Base-by-base conservation (phyloP, 1,140 invertebrate species). In the Papilio polytes region DNA sequence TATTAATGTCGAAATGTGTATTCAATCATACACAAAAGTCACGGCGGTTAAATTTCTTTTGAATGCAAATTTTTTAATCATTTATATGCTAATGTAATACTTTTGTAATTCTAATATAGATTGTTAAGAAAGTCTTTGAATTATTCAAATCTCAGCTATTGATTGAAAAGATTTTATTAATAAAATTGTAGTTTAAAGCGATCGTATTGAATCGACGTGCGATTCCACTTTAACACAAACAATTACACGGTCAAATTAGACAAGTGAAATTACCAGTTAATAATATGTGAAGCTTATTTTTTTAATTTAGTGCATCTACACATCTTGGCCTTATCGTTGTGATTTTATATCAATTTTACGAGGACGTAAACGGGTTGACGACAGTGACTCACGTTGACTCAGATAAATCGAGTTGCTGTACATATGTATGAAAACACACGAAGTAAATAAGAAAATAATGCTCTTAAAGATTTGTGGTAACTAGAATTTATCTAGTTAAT, bases 21-120 rank as follows among this genome's bases (percentile, higher is more conserved):
- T 56, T 63, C 20, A 63, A 63, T 63, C 12, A 63, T 26, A 26
- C 22, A 12, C 20, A 63, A 56, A 56, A 63, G 22, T 63, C 59
- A 26, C 9, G 59, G 59, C 59, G 59, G 59, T 22, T 13, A 41
- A 8, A 41, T 63, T 12, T 13, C 20, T 59, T 59, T 59, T 13
- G 6, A 59, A 59, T 59, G 56, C 56, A 59, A 59, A 59, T 22
- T 22, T n/a, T 2, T 8, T 59, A 22, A 18, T 26, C 3, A 63
- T 63, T 63, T 63, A 63, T 26, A 63, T 63, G 59, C 59, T 63
- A 63, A 63, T 63, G 20, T 31, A 63, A 63, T 63, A 63, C 59
- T 63, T 63, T 63, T 63, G 59, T 63, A n/a, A 56, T 56, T 7
- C 18, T 56, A 56, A 56, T 56, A 56, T n/a, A 13, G 22, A 63